A percentile compares a stretch with the other conserved stretches of the same genome.
Conservation (phyloP, 2,113 vertebrate species). For the Lipophrys pholis region DNA sequence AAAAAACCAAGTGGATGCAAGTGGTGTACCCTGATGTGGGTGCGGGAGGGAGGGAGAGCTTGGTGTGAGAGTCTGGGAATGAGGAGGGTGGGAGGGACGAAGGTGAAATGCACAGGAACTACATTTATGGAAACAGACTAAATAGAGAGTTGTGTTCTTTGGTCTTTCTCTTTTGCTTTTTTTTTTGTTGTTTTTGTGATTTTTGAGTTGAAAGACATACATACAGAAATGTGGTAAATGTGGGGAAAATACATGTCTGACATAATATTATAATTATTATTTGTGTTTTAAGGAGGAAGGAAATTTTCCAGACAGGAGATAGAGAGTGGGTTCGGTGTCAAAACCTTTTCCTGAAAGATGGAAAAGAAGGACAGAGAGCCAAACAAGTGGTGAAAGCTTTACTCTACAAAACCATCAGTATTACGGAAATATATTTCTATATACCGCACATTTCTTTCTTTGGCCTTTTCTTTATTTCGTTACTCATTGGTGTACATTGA, state of each 20-base stretch:
- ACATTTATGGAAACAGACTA: slow-evolving; percentile 30
- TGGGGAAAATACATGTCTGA: slow-evolving; percentile 18
- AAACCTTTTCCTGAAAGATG: slow-evolving; percentile 50
- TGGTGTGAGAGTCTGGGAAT: background rate
- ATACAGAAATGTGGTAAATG: slow-evolving; percentile 1
- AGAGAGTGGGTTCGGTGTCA: slow-evolving; percentile 43
- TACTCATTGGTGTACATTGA: slow-evolving; percentile 3
- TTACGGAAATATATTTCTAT: background rate
- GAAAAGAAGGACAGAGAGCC: slow-evolving; percentile 48
- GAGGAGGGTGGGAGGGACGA: background rate
- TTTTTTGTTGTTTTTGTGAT: slow-evolving; percentile 2
- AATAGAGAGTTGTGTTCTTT: slow-evolving; percentile 3
- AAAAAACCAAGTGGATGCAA: slow-evolving; percentile 50
- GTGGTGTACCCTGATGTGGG: slow-evolving; percentile 60
- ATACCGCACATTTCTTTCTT: background rate
- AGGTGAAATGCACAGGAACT: slow-evolving; percentile 26
- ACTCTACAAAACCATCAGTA: slow-evolving; percentile 18
- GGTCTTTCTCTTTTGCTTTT: too few species aligned
- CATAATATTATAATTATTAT: slow-evolving; percentile 41
- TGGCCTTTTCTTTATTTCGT: background rate
- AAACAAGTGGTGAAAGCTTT: slow-evolving; percentile 15
- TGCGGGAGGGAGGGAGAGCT: slow-evolving; percentile 33
- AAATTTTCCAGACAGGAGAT: slow-evolving; percentile 55
- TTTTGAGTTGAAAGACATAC: slow-evolving; percentile 9
- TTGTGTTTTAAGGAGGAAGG: slow-evolving; percentile 31